Evolutionary conservation across 1,140 invertebrate genomes (phyloP).

Genomic region (Ooceraea biroi): DNA sequence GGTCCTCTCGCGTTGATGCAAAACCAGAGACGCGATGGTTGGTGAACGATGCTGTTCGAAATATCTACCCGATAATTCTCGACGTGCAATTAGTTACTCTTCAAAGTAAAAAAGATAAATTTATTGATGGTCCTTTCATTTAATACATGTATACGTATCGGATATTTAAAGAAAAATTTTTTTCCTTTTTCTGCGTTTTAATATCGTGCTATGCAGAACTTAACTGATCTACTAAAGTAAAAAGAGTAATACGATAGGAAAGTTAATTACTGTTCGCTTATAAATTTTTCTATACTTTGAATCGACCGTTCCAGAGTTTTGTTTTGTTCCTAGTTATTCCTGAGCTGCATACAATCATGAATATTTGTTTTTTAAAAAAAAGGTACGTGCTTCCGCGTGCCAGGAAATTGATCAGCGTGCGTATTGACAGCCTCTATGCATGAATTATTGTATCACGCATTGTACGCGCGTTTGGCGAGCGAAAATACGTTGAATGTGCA

Average conservation of each 20-base stretch:
- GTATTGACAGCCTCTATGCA: not conserved
- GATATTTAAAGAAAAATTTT: too few relatives aligned
- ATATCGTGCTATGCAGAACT: too few relatives aligned
- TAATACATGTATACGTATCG: too few relatives aligned
- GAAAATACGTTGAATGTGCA: not conserved
- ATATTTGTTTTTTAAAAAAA: not conserved
- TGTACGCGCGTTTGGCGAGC: not conserved
- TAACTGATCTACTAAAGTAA: too few relatives aligned
- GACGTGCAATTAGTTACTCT: not conserved
- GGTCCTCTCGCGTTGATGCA: not conserved
- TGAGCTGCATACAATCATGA: not conserved
- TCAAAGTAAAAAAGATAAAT: not conserved
- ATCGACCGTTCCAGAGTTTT: not conserved
- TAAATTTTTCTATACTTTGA: not conserved
- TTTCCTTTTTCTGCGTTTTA: too few relatives aligned
- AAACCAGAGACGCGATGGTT: not conserved
- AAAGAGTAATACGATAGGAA: too few relatives aligned
- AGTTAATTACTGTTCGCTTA: not conserved
- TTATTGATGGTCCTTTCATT: too few relatives aligned
- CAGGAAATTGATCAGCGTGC: conserved; percentile 4
- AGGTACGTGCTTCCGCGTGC: not conserved
- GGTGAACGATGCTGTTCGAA: not conserved
- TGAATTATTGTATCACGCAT: conserved; percentile 8
- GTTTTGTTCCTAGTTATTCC: not conserved
- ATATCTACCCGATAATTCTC: not conserved